Base-by-base conservation (phyloP, 2,888 invertebrate species). In the Mycalesis mineus region DNA sequence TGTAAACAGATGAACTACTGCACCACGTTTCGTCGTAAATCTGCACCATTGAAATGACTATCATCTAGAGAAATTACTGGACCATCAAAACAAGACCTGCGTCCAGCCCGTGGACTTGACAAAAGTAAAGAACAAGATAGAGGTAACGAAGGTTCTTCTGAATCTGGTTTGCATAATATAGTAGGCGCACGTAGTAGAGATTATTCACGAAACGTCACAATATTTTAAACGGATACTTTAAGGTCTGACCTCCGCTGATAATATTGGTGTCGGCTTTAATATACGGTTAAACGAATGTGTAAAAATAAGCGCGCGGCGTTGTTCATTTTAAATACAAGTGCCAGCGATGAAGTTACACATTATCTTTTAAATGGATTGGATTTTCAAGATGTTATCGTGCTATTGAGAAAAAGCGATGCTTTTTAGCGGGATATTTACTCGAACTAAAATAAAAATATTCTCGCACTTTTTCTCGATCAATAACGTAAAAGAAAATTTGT, bases 151-250 rank as follows among this genome's bases (percentile, higher is more conserved):
- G 56, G 71, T 45, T 66, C 72, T 54, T 33, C 13, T 42, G 48
- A 64, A 57, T 68, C 58, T 69, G 72, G 73, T 53, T 59, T 57
- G 58, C 55, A 67, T 67, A 69, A 71, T 65, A 68, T 66, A 66
- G 68, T 68, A 71, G 67, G 67, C 72, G 67, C 83, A 80, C 79
- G 80, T 78, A 75, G 69, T 61, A 68, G 71, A 77, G 74, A 85
- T 86, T 80, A 85, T 80, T 84, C 82, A 84, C 67, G 65, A 69
- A 68, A 74, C 77, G 82, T 84, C 84, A 82, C 81, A 83, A 86
- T 87, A 85, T 83, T 84, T 86, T 82, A 86, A 82, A 79, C 76
- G 73, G 68, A 73, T 77, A 74, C 78, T 81, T 83, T 82, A 80
- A 80, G 78, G 68, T 61, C 67, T 80, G 80, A 82, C 80, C 78